phyloP scores from a whole-genome alignment of 2,113 vertebrate species.

The Coreoperca whiteheadi region DNA sequence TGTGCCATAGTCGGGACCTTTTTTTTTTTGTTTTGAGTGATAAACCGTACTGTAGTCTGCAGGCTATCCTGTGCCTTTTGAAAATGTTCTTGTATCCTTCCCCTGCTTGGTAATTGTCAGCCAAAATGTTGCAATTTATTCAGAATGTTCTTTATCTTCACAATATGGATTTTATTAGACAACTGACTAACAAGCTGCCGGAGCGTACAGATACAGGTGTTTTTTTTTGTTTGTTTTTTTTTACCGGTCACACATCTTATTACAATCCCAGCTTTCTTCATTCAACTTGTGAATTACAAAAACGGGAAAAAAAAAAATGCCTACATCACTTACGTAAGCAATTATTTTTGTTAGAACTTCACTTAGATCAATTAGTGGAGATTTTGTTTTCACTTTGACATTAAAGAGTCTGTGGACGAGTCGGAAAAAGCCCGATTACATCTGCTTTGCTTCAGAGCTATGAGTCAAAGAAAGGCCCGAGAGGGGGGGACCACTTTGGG shows the following conservation, averaged over 20 bases:
- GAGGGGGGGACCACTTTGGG: slow-evolving; percentile 4
- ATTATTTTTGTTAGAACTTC: background rate
- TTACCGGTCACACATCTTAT: background rate
- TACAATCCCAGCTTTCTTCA: background rate
- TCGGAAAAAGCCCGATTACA: background rate
- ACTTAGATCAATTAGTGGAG: background rate
- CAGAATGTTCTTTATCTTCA: background rate
- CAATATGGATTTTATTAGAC: background rate
- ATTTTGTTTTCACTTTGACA: background rate
- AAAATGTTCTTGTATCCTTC: background rate
- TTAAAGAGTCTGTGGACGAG: background rate
- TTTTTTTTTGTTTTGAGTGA: background rate
- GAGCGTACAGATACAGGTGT: background rate
- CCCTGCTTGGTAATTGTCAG: background rate
- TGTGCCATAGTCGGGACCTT: background rate
- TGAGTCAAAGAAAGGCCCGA: slow-evolving; percentile 1
- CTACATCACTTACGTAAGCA: too few species aligned
- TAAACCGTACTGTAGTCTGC: background rate
- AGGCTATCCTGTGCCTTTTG: slow-evolving; percentile 23
- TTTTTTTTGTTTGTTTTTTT: too few species aligned
- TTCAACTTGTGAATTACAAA: background rate
- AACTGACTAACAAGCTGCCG: background rate
- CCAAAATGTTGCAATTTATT: background rate
- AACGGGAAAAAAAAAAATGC: too few species aligned
- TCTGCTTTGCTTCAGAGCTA: background rate